Evolutionary conservation across 2,113 vertebrate species (phyloP), one percentile per base, ranked within the genome.

Genomic region (Oncorhynchus tshawytscha): DNA sequence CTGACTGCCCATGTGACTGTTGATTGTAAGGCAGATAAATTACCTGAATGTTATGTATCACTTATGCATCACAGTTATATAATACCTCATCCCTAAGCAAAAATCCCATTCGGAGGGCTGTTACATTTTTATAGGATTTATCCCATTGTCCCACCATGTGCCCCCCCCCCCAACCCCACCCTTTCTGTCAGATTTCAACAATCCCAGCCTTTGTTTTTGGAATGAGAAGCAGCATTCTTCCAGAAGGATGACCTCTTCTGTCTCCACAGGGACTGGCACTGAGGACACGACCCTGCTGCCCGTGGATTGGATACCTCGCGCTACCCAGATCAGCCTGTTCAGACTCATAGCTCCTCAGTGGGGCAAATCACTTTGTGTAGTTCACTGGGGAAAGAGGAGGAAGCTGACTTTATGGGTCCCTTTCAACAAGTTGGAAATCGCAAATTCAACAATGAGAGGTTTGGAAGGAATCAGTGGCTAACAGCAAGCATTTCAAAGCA

Each of bases 201-300:
- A 91, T 89, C 84, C 85, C 73, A 39, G 82, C 84, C 88, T 91
- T 91, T 91, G 90, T 91, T 88, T 88, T 86, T 79, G 82, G 81
- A 73, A 90, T 89, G 89, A 91, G 89, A 88, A 90, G 90, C 84
- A 73, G 78, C 90, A 91, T 92, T 92, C 86, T 91, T 89, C 76
- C 85, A 87, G 82, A 79, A 84, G 81, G 85, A 81, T 88, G 89
- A 91, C 89, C 89, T 89, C 88, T 82, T 84, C 83, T 88, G 82
- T 76, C 81, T 90, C 82, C 54, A 70, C 88, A 90, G 90, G 85
- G 81, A 84, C 89, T 83, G 87, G 85, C 88, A 82, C 86, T 67
- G 76, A 78, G 72, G 77, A 87, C 84, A 25, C 75, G 69, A 84
- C 82, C 82, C 82, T 62, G 71, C 57, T 72, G 6, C 81, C 74